phyloP scores from a whole-genome alignment of 2,113 vertebrate species.

The Mirza zaza region DNA sequence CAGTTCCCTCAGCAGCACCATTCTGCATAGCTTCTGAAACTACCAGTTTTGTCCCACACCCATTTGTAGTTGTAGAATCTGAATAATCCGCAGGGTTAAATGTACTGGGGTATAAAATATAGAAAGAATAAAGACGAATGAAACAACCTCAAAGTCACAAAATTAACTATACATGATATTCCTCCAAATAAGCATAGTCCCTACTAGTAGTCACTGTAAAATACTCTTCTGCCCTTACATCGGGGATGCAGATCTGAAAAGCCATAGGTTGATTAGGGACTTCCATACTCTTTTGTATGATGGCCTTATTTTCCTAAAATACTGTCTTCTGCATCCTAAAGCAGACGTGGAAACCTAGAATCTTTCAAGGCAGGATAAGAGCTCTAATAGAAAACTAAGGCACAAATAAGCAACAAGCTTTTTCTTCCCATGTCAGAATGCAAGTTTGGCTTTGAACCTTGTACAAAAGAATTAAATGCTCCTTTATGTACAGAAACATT shows the following conservation, averaged over 20 bases:
- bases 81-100: constrained; percentile 96
- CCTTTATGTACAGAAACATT: neutral
- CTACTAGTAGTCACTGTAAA: neutral
- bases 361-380: neutral
- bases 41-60: constrained; percentile 86
- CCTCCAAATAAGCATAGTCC: neutral
- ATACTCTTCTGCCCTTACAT: neutral
- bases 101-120: constrained; percentile 86
- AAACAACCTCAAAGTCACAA: constrained; percentile 63
- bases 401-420: neutral
- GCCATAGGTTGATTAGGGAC: neutral
- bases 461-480: neutral
- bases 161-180: neutral
- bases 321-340: neutral
- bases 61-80: constrained; percentile 86
- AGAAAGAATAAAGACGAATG: constrained; percentile 67
- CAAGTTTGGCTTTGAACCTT: neutral
- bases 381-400: neutral
- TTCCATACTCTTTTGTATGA: neutral
- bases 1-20: constrained; percentile 89
- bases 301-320: neutral
- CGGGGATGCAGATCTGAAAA: neutral
- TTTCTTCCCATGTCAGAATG: constrained; percentile 15
- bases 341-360: neutral
- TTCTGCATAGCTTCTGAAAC: constrained; percentile 89